phyloP scores from a whole-genome alignment of 2,113 vertebrate species.

The human (Homo sapiens) region GRCh38 chrX:6913001-6913500 shows the following conservation, averaged over 20 bases:
- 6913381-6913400: neutral
- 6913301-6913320: neutral
- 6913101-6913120: neutral
- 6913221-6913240: neutral
- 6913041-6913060: neutral
- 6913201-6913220: neutral
- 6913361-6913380: neutral
- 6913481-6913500: neutral
- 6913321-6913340: neutral
- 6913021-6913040: neutral
- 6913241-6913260: neutral
- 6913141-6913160: neutral
- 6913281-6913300: neutral
- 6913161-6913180: neutral
- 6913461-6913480: no score
- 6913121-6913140: neutral
- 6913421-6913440: neutral
- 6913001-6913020: neutral
- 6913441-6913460: neutral
- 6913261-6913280: neutral
- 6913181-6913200: neutral
- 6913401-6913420: neutral
- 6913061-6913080: neutral
- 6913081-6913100: neutral
- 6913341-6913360: neutral